Percentiles rank a stretch among this genome's conserved stretches.
phyloP scores from a whole-genome alignment of 2,113 vertebrate species.

The Chinchilla lanigera region DNA sequence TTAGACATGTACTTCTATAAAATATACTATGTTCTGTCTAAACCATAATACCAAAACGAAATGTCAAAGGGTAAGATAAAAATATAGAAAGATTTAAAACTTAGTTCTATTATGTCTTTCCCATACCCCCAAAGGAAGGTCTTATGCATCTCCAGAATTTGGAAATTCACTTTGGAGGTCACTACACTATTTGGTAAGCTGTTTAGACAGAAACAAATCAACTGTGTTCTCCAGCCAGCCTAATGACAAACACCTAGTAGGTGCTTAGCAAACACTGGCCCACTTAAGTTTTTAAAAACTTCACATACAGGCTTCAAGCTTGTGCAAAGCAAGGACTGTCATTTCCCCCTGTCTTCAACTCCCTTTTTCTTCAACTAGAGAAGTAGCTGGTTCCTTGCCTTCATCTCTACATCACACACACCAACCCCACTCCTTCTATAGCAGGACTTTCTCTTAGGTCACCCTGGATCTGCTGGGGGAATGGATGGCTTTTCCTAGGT shows the following conservation, averaged over 20 bases:
- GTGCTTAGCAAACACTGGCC: not conserved
- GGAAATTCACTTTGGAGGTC: not conserved
- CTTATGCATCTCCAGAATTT: not conserved
- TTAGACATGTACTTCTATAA: not conserved
- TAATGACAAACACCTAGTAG: not conserved
- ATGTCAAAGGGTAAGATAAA: slow-evolving; percentile 38
- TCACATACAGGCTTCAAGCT: not conserved
- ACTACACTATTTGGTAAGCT: not conserved
- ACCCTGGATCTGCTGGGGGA: not conserved
- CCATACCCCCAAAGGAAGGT: not conserved
- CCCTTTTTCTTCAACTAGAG: not conserved
- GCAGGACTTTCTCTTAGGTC: not conserved
- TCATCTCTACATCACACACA: not conserved
- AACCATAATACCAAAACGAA: slow-evolving; percentile 27
- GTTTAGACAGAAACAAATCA: not conserved
- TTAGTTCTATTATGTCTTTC: slow-evolving; percentile 27
- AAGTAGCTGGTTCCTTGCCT: not conserved
- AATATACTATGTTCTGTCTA: not conserved
- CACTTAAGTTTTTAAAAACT: not conserved
- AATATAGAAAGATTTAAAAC: not conserved
- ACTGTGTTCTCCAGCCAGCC: not conserved
- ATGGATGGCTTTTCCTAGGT: not conserved
- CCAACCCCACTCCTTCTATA: not conserved
- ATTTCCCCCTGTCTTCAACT: not conserved
- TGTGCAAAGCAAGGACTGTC: not conserved